These are phyloP conservation scores for Falco biarmicus DNA, from an alignment of 2,797 vertebrate species.

Conservation along the genomic window DNA sequence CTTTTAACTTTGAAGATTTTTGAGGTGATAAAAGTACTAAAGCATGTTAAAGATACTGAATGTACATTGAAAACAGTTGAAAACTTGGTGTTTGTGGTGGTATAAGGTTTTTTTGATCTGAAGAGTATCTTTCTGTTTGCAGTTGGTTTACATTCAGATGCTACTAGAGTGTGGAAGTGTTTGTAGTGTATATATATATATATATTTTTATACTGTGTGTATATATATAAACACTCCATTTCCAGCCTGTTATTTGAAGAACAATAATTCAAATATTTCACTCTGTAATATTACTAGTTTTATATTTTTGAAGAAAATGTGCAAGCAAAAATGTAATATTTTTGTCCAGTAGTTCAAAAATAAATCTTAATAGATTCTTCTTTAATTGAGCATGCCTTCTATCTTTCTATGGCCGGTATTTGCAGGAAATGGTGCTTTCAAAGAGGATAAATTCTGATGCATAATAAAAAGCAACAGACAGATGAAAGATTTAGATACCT, in stretches of 20 bases:
- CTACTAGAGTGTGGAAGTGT: neutral
- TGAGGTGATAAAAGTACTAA: neutral
- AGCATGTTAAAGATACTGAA: neutral
- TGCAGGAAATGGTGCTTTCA: neutral
- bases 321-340: neutral
- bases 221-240: neutral
- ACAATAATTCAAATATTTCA: neutral
- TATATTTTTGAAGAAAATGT: neutral
- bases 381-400: constrained; percentile 12
- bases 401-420: neutral
- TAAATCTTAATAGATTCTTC: neutral
- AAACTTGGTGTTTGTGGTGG: neutral
- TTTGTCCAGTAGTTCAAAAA: neutral
- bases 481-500: neutral
- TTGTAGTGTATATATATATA: neutral
- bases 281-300: neutral
- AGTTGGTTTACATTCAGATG: neutral
- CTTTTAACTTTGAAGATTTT: neutral
- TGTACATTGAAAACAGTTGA: neutral
- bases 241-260: neutral
- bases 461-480: neutral
- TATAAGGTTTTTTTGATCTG: neutral
- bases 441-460: neutral
- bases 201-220: neutral
- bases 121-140: neutral